Evolutionary conservation across 2,797 vertebrate species (phyloP).

Genomic region (Sebastiscus tertius): DNA sequence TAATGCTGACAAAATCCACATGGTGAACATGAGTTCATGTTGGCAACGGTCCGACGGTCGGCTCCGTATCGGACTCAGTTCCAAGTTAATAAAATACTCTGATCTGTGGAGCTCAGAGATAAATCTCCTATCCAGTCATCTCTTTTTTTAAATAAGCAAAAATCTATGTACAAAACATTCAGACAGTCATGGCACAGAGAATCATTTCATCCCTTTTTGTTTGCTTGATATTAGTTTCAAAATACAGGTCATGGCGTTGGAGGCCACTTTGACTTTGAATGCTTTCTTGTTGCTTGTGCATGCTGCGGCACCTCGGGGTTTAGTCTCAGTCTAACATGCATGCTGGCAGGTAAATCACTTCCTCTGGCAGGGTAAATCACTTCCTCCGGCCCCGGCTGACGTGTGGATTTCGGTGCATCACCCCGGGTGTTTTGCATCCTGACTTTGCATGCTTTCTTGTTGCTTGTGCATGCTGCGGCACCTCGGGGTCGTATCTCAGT

Average conservation of each 20-base stretch:
- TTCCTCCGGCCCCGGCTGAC: slow-evolving; percentile 6
- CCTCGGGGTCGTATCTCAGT: not conserved
- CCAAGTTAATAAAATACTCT: not conserved
- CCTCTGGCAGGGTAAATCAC: too few relatives aligned
- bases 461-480: not conserved
- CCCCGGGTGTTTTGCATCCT: slow-evolving; percentile 42
- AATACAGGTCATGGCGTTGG: not conserved
- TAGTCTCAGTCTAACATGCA: not conserved
- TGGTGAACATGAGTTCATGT: slow-evolving; percentile 1
- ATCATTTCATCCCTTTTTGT: not conserved
- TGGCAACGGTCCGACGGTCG: not conserved
- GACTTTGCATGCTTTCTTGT: not conserved
- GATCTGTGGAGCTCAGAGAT: not conserved
- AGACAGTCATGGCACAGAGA: too few relatives aligned
- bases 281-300: not conserved
- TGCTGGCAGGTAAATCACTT: slow-evolving; percentile 37
- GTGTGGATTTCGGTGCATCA: slow-evolving; percentile 1
- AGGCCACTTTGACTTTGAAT: not conserved
- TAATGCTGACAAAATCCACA: not conserved
- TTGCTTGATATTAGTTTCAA: not conserved
- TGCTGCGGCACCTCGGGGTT: not conserved
- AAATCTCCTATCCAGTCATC: not conserved
- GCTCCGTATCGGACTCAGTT: not conserved
- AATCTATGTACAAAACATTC: not conserved
- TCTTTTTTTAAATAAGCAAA: not conserved